phyloP scores from a whole-genome alignment of 2,888 invertebrate genomes.

The Acrocyrtus sp. region DNA sequence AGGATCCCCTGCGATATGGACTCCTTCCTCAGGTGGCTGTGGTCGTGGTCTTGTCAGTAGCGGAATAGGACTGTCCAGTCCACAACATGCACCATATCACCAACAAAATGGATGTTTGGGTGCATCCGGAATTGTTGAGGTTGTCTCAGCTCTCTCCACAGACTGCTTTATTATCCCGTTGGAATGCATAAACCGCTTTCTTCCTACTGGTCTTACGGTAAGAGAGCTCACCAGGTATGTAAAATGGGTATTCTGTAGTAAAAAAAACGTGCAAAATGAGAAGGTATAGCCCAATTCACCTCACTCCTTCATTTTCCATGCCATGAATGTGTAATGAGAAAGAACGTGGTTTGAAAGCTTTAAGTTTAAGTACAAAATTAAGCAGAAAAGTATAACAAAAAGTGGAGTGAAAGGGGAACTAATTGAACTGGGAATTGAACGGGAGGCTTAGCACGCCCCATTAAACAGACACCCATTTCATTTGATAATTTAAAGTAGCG shows the following conservation, averaged over 20 bases:
- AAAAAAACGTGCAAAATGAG: too few species aligned
- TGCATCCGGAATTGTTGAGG: slow-evolving; percentile 72
- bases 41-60: slow-evolving; percentile 37
- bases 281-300: too few species aligned
- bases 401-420: too few species aligned
- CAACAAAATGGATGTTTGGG: too few species aligned
- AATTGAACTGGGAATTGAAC: too few species aligned
- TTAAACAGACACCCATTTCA: too few species aligned
- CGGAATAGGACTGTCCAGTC: slow-evolving; percentile 43
- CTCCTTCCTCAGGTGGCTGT: slow-evolving; percentile 33
- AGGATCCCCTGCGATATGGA: slow-evolving; percentile 34
- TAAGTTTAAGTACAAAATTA: neutral
- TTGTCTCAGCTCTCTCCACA: slow-evolving; percentile 81
- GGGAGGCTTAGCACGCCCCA: too few species aligned
- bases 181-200: slow-evolving; percentile 85
- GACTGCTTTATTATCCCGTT: slow-evolving; percentile 95
- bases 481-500: too few species aligned
- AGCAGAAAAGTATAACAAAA: neutral
- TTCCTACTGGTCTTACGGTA: slow-evolving; percentile 90
- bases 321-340: too few species aligned
- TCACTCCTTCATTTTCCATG: too few species aligned
- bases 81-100: slow-evolving; percentile 68
- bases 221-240: slow-evolving; percentile 58
- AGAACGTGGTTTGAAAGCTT: too few species aligned
- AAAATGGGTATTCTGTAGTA: too few species aligned